Conservation (phyloP, 2,113 vertebrate species). For the Clarias macrocephalus region DNA sequence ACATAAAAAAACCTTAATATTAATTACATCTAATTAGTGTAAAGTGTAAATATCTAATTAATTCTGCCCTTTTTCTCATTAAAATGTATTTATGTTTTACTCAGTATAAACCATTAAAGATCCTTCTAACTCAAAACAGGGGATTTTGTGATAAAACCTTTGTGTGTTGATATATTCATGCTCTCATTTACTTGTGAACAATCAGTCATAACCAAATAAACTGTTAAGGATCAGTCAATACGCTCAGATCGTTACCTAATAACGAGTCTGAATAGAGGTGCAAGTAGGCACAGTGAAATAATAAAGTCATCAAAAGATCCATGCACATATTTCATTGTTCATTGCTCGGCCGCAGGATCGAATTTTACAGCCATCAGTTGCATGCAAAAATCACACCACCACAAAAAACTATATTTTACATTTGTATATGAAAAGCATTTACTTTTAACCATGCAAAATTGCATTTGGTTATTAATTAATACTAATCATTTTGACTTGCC, state of each 20-base stretch:
- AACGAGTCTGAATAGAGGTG: background rate
- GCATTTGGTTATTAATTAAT: too few species aligned
- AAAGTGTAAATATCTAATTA: background rate
- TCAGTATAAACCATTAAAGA: background rate
- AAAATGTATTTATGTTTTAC: background rate
- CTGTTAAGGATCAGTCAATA: background rate
- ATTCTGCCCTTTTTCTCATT: background rate
- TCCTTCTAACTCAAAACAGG: background rate
- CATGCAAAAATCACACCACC: too few species aligned
- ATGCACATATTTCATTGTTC: too few species aligned
- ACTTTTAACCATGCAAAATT: too few species aligned
- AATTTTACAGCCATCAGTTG: too few species aligned
- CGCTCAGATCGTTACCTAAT: background rate
- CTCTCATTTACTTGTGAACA: constrained; percentile 7
- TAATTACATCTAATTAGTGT: background rate
- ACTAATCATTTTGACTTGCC: too few species aligned
- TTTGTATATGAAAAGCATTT: too few species aligned
- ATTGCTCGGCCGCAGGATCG: too few species aligned
- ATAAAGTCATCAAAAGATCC: background rate
- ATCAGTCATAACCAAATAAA: background rate
- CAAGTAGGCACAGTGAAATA: background rate
- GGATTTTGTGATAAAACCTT: too few species aligned
- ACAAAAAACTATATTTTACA: too few species aligned
- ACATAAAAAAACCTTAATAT: background rate
- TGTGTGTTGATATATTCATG: background rate